Base-by-base conservation (phyloP, 2,113 vertebrate genomes). In the Pelusios castaneus region DNA sequence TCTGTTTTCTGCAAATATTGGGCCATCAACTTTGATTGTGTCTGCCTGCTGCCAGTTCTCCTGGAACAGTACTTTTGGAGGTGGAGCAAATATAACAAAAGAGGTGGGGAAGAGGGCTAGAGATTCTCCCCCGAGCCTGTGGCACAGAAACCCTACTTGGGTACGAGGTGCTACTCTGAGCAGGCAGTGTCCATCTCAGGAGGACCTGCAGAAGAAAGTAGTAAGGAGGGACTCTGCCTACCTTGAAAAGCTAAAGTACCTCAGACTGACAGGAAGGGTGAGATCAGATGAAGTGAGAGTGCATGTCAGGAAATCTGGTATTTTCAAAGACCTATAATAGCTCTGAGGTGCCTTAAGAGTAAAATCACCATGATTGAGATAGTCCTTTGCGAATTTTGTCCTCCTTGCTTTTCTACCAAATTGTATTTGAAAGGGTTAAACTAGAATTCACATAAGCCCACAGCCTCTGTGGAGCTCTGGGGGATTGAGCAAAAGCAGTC, bases 221-320 rank as follows among this genome's bases (percentile, higher is more conserved):
- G 67, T 1, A 10, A 78, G 49, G 85, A 77, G 70, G 60, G 14
- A 24, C 25, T 0, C n/a, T 79, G 76, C 85, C 85, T 60, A 67
- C 54, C 79, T 70, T 88, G 85, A 84, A 87, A 25, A 4, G 29
- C 60, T 2, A 31, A 25, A 78, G 58, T 1, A 21, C 51, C 60
- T 84, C 11, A 67, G 70, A n/a, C 60, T 67, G 60, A 67, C 8
- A 67, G 31, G 34, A 43, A 75, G 24, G 67, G 58, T 16, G 93
- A 67, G 75, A 87, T 52, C 34, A 79, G 79, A 52, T 81, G 24
- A 80, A 58, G 75, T 24, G 6, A 75, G 22, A 38, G 41, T 75
- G 10, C 24, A 73, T 52, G 54, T 0, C 1, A 75, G 6, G 3
- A 78, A 19, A 12, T 1, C 4, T 4, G 82, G 76, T 13, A 80